Evolutionary conservation across 2,888 invertebrate species (phyloP), one percentile per base, ranked within the genome.

Genomic region (Entomobrya proxima): DNA sequence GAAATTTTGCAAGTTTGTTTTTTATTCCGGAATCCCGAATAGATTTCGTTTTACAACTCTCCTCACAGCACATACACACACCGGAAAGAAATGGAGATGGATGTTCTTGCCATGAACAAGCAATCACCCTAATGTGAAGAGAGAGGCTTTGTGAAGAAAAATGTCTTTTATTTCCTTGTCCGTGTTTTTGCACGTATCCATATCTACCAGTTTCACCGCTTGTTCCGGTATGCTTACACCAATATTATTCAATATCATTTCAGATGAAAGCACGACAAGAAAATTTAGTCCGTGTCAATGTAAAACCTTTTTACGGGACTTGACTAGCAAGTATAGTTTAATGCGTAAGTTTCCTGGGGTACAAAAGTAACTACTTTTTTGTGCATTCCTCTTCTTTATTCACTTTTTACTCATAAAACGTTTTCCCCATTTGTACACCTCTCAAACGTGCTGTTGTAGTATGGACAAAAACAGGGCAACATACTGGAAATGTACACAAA

Each of bases 41-140:
- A 67, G 21, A 67, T 67, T 67, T 67, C 40, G 37, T 18, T 64
- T 67, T 67, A 2, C 67, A 67, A 67, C 40, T 67, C 24, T 21
- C 11, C 24, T 40, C 37, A 67, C 21, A 13, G n/a, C 64, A 35
- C 64, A 7, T 0, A 67, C 0, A 67, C 1, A 40, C 13, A 21
- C 9, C 11, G 13, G 32, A 67, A 40, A 40, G 6, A 40, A 30
- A 67, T 9, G n/a, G 32, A 37, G 35, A 64, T 64, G 64, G 37
- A 67, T 67, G 21, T 30, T 47, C 50, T 64, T 72, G 30, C 47
- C 50, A 27, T 30, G 72, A 72, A 50, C 72, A 72, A 32, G 72
- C 72, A 72, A 72, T 72, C 72, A 50, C n/a, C 13, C 50, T 50
- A 72, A 72, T 72, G 50, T 47, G 44, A 44, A 44, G 44, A 18